Evolutionary conservation across 1,140 invertebrate genomes (phyloP).

Genomic region (Hetaerina americana): DNA sequence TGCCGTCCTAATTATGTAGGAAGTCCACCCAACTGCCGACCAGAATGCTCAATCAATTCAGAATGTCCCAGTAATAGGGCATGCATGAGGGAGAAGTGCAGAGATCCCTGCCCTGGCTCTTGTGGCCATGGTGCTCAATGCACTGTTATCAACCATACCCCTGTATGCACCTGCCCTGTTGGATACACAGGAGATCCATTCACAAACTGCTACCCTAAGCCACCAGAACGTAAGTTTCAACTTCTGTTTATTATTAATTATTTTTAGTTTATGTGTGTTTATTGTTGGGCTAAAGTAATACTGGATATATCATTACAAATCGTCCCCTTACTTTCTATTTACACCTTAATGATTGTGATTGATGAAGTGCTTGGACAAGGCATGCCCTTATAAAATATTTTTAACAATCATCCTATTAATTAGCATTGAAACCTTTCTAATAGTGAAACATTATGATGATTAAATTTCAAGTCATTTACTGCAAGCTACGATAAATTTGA

Average conservation of each 20-base stretch:
- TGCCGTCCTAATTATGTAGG: conserved; percentile 43
- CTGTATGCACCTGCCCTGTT: conserved; percentile 41
- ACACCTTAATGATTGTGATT: too few relatives aligned
- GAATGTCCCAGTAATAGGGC: conserved; percentile 46
- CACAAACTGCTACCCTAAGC: conserved; percentile 32
- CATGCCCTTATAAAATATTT: too few relatives aligned
- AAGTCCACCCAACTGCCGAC: conserved; percentile 44
- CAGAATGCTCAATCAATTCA: conserved; percentile 47
- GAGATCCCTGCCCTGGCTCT: conserved; percentile 42
- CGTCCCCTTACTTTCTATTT: too few relatives aligned
- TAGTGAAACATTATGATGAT: too few relatives aligned
- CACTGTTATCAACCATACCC: conserved; percentile 43
- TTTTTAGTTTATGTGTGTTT: background rate
- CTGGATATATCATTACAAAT: too few relatives aligned
- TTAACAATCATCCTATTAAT: too few relatives aligned
- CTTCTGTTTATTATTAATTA: background rate
- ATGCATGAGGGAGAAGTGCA: conserved; percentile 48
- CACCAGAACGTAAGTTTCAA: conserved; percentile 15
- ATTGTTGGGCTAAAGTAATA: too few relatives aligned
- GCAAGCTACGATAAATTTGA: too few relatives aligned
- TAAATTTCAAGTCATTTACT: too few relatives aligned
- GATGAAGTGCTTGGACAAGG: too few relatives aligned
- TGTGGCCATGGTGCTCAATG: conserved; percentile 47
- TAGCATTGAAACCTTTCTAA: too few relatives aligned
- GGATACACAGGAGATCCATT: conserved; percentile 48